Conservation (phyloP, 2,888 invertebrate genomes). For the Sepioteuthis lessoniana region DNA sequence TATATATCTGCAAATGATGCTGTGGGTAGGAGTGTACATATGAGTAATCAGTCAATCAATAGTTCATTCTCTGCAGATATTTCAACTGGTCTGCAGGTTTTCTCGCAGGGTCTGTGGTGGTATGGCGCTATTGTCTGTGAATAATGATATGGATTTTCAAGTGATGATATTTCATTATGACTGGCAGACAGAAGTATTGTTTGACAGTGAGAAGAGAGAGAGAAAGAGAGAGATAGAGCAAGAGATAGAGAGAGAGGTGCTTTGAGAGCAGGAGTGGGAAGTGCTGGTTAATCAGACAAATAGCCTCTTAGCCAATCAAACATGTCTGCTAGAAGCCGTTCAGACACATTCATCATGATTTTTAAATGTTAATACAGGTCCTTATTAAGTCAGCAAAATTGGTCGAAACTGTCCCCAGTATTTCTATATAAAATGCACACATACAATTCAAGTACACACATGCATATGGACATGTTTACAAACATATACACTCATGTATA, state of each 20-base stretch:
- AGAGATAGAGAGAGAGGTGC: neutral
- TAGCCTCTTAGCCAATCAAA: neutral
- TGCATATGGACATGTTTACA: neutral
- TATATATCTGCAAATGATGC: neutral
- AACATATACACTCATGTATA: too few species aligned
- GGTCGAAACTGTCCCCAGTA: neutral
- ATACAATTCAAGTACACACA: neutral
- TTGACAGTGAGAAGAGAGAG: neutral
- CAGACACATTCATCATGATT: neutral
- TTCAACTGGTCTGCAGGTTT: neutral
- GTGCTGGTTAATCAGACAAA: too few species aligned
- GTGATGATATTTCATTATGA: neutral
- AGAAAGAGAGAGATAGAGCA: neutral
- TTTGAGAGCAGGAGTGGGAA: neutral
- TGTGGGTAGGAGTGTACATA: neutral
- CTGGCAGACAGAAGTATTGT: neutral
- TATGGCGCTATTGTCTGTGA: neutral
- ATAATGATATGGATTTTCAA: conserved; percentile 5
- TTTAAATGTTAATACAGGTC: neutral
- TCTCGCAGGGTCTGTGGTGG: neutral
- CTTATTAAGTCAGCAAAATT: neutral
- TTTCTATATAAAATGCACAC: neutral
- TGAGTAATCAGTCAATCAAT: neutral
- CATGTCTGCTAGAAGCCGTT: neutral
- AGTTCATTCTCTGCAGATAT: neutral